Evolutionary conservation across 1,140 invertebrate genomes (phyloP), one percentile per base, ranked within the genome.

Genomic region (Polypedilum vanderplanki): DNA sequence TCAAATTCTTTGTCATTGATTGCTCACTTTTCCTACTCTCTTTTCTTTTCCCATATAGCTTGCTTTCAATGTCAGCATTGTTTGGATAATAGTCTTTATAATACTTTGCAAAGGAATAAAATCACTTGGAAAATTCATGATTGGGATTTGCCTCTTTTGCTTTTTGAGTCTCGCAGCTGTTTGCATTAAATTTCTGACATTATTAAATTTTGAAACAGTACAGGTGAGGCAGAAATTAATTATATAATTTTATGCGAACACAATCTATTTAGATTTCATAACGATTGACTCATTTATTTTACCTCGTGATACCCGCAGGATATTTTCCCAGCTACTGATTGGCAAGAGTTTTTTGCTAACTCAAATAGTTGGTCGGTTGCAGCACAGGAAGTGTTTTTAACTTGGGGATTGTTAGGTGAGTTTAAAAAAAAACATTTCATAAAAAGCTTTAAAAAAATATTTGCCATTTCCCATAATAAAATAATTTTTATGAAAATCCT

Each of bases 81-180:
- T 96, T 15, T 97, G 95, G 95, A 91, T 94, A 86, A 90, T 94
- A 41, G 89, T 95, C 10, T 96, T 95, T 79, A 87, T 96, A 9
- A 90, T 90, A n/a, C 85, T 96, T 3, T 93, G 92, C 80, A 95
- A 94, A 89, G 94, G 93, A 65, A 81, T 95, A 2, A 87, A 90
- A 77, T 95, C 93, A 0, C 93, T 95, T 77, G 93, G 93, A 40
- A 95, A 94, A 85, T 89, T 93, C 41, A 81, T 79, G 1, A 79
- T 78, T 64, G 74, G 80, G 1, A 77, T 82, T 17, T 79, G 79
- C 17, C 75, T 78, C 7, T 17, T 81, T 65, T 79, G 82, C 0
- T 40, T 83, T 15, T 3, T 79, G 0, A 74, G 77, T 0, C 77
- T 83, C 0, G 74, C 78, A 8, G 78, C 75, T 17, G 20, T 70